These are phyloP conservation scores for Phodopus roborovskii DNA, from an alignment of 2,113 vertebrate genomes.

Conservation along the genomic window DNA sequence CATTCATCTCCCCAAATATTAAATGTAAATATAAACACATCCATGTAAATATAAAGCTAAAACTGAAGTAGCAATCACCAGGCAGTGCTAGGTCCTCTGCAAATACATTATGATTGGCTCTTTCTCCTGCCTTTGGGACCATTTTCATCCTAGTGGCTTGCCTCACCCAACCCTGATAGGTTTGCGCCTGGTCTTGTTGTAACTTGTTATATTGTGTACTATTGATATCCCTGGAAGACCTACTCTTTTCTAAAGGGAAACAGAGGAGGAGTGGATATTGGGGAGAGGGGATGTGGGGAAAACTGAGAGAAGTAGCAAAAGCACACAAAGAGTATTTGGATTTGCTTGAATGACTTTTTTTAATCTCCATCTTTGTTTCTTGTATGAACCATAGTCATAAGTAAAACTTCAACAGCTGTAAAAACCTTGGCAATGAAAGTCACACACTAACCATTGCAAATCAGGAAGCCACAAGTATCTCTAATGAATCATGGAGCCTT, in stretches of 20 bases:
- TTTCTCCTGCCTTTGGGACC: not conserved
- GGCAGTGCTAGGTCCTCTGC: not conserved
- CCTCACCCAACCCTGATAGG: not conserved
- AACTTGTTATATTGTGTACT: not conserved
- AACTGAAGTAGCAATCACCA: not conserved
- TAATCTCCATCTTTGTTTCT: not conserved
- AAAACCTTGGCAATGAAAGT: constrained; percentile 30
- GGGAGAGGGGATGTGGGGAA: not conserved
- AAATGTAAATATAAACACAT: constrained; percentile 26
- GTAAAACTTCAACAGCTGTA: not conserved
- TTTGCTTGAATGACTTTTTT: not conserved
- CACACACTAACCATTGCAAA: not conserved
- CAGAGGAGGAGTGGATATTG: not conserved
- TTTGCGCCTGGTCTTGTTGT: not conserved
- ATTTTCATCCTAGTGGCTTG: not conserved
- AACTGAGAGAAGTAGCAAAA: not conserved
- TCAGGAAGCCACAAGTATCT: not conserved
- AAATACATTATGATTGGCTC: not conserved
- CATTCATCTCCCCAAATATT: not conserved
- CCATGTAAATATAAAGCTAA: not conserved
- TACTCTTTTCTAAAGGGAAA: not conserved
- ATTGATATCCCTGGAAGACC: not conserved
- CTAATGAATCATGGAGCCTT: not conserved
- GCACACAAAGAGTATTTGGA: not conserved
- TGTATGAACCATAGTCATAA: constrained; percentile 18